Conservation (phyloP, 1,140 invertebrate genomes). For the Heliconius nattereri region DNA sequence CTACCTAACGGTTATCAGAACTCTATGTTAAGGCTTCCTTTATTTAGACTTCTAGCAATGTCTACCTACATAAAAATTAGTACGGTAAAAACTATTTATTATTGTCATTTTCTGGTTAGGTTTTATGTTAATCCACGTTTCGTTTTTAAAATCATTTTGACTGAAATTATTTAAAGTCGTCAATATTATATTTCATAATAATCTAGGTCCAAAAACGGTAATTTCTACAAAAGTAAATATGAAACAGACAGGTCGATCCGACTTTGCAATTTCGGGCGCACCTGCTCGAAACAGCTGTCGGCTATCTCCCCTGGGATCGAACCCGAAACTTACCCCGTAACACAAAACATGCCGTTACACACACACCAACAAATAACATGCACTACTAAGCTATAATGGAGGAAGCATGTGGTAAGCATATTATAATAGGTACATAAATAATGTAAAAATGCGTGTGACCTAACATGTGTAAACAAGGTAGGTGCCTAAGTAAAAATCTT, state of each 20-base stretch:
- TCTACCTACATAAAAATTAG: too few relatives aligned
- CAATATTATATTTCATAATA: background rate
- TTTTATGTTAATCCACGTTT: too few relatives aligned
- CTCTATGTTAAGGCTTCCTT: background rate
- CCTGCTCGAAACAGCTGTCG: constrained; percentile 71
- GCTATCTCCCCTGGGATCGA: constrained; percentile 67
- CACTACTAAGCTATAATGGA: constrained; percentile 40
- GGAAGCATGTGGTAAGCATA: background rate
- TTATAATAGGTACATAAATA: constrained; percentile 1
- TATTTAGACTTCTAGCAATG: background rate
- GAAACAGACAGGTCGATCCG: constrained; percentile 31
- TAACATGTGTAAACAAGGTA: background rate
- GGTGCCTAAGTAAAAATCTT: too few relatives aligned
- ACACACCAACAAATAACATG: constrained; percentile 36
- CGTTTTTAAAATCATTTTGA: too few relatives aligned
- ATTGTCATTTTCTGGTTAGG: too few relatives aligned
- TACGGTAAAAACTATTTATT: too few relatives aligned
- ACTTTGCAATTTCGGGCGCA: constrained; percentile 51
- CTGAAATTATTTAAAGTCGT: too few relatives aligned
- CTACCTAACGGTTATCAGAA: background rate
- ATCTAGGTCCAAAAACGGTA: background rate
- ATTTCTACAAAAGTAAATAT: background rate
- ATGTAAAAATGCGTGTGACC: background rate
- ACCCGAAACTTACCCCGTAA: constrained; percentile 48
- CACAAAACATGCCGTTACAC: constrained; percentile 37